phyloP scores from a whole-genome alignment of 1,140 invertebrate genomes.

The Doryteuthis pealeii region DNA sequence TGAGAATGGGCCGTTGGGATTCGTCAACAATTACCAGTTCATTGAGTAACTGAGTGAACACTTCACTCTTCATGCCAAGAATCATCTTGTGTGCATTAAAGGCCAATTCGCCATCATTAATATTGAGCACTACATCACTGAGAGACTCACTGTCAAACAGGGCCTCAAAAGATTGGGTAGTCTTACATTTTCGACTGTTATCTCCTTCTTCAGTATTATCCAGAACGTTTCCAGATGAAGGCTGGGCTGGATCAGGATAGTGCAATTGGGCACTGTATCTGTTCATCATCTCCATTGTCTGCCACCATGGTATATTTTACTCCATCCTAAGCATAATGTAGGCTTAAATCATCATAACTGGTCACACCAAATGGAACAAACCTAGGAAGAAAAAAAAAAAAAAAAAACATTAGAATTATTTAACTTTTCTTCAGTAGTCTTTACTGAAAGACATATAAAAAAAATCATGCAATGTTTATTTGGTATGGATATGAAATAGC shows the following conservation, averaged over 20 bases:
- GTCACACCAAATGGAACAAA: no score
- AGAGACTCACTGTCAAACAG: slow-evolving; percentile 50
- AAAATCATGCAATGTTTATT: no score
- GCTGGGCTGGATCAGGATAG: slow-evolving; percentile 44
- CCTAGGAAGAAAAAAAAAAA: no score
- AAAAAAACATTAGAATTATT: no score
- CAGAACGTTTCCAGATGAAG: slow-evolving; percentile 27
- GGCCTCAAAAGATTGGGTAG: slow-evolving; percentile 47
- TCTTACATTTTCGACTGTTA: slow-evolving; percentile 46
- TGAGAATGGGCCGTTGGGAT: slow-evolving; percentile 34
- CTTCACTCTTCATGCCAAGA: slow-evolving; percentile 49
- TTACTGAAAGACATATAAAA: no score
- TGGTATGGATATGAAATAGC: no score
- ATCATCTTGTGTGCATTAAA: slow-evolving; percentile 54
- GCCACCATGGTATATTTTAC: no score
- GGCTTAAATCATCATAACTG: no score
- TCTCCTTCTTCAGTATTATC: slow-evolving; percentile 21
- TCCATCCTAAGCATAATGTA: no score
- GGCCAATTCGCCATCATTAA: slow-evolving; percentile 45
- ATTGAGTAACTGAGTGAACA: slow-evolving; percentile 46
- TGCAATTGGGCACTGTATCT: slow-evolving; percentile 37
- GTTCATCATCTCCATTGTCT: slow-evolving; percentile 30
- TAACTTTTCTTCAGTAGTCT: no score
- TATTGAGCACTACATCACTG: slow-evolving; percentile 47
- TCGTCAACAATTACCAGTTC: slow-evolving; percentile 25